Evolutionary conservation across 2,113 vertebrate species (phyloP), one percentile per base, ranked within the genome.

Genomic region (Thinocorus orbignyianus): DNA sequence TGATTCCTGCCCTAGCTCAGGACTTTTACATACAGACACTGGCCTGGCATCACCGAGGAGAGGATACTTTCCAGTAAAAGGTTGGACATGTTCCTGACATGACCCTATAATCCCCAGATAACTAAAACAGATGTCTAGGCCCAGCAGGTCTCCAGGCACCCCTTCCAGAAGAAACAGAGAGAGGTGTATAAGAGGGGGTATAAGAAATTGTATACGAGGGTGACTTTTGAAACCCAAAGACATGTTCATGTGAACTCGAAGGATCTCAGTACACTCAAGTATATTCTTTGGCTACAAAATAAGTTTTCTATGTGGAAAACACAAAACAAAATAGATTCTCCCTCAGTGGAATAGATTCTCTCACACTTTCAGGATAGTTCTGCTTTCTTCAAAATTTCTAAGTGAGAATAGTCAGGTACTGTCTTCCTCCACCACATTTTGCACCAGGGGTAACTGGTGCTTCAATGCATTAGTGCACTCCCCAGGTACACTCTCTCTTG

Each of bases 71-170:
- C 87, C 81, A 94, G 93, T 86, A 93, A 92, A 96, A 78, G 77
- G 89, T 3, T 95, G 86, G 85, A 61, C 5, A 7, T 72, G 94
- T 73, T 97, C 95, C 94, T 96, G 82, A 87, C 66, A 33, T 28
- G 81, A 96, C 91, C 91, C 93, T 94, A 48, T 91, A 95, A 96
- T 97, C 94, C 85, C 31, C 17, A 41, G 82, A 96, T 80, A 62
- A 89, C 86, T 86, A 91, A 90, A 94, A 18, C 90, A 90, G 66
- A 94, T 95, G 93, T 91, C 95, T 81, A 72, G 93, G 90, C 85
- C 86, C 81, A 84, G 89, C 23, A 92, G 90, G 74, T 78, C 90
- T 90, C 86, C 54, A 76, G 49, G 41, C 83, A 93, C 48, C 89
- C 54, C 51, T 60, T 77, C 41, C 88, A 89, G 66, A 90, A 86